A percentile compares a stretch with the other conserved stretches of the same genome.
Evolutionary conservation across 1,140 invertebrate genomes (phyloP).

Genomic region (Brachionus calyciflorus): DNA sequence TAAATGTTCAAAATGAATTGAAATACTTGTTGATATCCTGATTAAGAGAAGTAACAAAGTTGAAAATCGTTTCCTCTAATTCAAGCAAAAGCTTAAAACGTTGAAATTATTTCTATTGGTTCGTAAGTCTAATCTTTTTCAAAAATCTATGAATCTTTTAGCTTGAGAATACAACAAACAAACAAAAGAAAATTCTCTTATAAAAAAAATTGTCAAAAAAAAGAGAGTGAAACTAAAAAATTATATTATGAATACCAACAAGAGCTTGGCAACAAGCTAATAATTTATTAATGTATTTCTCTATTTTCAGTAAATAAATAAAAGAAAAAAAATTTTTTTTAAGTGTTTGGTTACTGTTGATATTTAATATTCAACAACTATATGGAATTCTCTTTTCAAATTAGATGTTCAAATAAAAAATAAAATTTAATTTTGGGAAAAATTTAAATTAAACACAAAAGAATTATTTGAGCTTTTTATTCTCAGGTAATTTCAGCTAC

Average conservation of each 20-base stretch:
- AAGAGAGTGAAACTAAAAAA: slow-evolving; percentile 19
- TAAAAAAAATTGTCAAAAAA: neutral
- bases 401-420: neutral
- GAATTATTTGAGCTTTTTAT: no score
- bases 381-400: neutral
- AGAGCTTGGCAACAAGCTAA: slow-evolving; percentile 40
- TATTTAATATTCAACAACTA: slow-evolving; percentile 11
- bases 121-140: no score
- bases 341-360: slow-evolving; percentile 38
- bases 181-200: no score
- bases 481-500: no score
- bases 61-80: no score
- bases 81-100: no score
- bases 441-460: neutral
- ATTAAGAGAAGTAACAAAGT: no score
- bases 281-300: slow-evolving; percentile 8
- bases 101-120: no score
- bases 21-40: no score
- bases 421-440: neutral
- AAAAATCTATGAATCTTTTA: no score
- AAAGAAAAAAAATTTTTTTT: neutral
- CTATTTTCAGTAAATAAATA: slow-evolving; percentile 31
- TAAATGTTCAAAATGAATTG: no score
- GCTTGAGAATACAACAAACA: no score
- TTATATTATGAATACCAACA: slow-evolving; percentile 40